These are phyloP conservation scores for Cosmorhoe ocellata DNA, from an alignment of 2,888 invertebrate genomes.

Conservation along the genomic window DNA sequence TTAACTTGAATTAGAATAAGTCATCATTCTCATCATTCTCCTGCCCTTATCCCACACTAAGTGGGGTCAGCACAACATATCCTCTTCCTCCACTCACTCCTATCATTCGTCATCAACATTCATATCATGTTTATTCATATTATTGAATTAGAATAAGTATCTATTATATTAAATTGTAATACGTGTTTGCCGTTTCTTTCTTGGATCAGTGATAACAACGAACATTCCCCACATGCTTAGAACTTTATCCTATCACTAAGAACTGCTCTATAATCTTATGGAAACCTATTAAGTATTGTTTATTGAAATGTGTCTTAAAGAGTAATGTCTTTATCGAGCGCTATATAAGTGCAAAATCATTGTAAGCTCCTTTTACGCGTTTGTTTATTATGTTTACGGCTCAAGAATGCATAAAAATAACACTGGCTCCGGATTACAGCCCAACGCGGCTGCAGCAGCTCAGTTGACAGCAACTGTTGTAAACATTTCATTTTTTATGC, in stretches of 20 bases:
- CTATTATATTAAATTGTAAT: too few relatives aligned
- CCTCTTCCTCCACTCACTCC: too few relatives aligned
- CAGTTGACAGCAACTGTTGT: neutral
- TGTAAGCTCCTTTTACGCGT: slow-evolving; percentile 14
- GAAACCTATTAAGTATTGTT: slow-evolving; percentile 11
- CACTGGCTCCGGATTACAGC: neutral
- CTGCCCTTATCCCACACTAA: too few relatives aligned
- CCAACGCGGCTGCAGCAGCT: neutral
- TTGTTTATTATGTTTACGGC: slow-evolving; percentile 8
- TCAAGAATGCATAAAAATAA: slow-evolving; percentile 22
- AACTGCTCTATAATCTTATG: slow-evolving; percentile 13
- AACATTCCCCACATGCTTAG: slow-evolving; percentile 16
- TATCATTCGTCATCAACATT: too few relatives aligned
- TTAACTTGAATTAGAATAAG: slow-evolving; percentile 34
- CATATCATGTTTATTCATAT: too few relatives aligned
- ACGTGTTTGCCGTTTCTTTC: too few relatives aligned
- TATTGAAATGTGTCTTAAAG: slow-evolving; percentile 13
- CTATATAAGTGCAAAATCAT: slow-evolving; percentile 19
- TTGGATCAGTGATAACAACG: slow-evolving; percentile 10
- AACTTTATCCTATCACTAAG: slow-evolving; percentile 9
- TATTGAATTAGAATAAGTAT: too few relatives aligned
- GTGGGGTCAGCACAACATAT: too few relatives aligned
- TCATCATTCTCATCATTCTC: too few relatives aligned
- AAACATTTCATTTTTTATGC: too few relatives aligned
- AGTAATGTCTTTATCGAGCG: slow-evolving; percentile 16